Evolutionary conservation across 1,140 invertebrate species (phyloP).

Genomic region (Gryllus bimaculatus): DNA sequence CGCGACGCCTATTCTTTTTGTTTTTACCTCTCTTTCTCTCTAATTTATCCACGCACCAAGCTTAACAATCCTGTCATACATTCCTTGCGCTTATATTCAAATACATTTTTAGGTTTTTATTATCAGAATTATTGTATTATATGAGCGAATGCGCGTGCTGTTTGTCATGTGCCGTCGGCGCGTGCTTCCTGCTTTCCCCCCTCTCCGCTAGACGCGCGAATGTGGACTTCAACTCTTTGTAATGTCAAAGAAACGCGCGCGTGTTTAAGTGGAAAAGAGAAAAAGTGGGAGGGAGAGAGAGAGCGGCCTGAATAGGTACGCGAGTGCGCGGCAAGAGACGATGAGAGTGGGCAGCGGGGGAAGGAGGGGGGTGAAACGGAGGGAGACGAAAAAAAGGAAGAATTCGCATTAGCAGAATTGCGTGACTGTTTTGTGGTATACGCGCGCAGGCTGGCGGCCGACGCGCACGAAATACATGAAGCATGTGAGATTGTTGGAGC

Average conservation of each 20-base stretch:
- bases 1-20: background rate
- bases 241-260: no score
- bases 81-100: no score
- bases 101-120: no score
- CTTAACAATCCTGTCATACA: background rate
- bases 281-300: background rate
- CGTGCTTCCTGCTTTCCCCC: no score
- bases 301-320: background rate
- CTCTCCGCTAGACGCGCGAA: no score
- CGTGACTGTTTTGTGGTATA: background rate
- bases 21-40: background rate
- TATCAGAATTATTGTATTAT: background rate
- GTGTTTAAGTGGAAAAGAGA: background rate
- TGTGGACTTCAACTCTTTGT: no score
- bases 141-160: background rate
- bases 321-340: background rate
- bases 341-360: background rate
- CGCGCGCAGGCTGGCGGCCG: no score
- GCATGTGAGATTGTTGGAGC: no score
- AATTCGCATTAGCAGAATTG: constrained; percentile 4
- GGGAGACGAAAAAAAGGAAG: background rate
- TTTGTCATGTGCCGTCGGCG: background rate
- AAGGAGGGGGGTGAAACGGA: background rate
- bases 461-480: background rate
- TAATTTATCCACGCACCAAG: background rate